A percentile compares a stretch with the other conserved stretches of the same genome.
Evolutionary conservation across 2,113 vertebrate species (phyloP).

Genomic region (western clawed frog (Xenopus tropicalis)): UCB_Xtro_10.0 CM004445.2:72378501-72379000

Average conservation of each 20-base stretch:
- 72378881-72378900: no score
- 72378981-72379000: no score
- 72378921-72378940: no score
- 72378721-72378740: background rate
- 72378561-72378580: conserved; percentile 1
- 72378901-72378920: no score
- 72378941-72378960: no score
- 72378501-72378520: conserved; percentile 61
- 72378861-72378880: no score
- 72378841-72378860: no score
- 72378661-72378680: background rate
- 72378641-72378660: background rate
- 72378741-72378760: background rate
- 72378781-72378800: no score
- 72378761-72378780: background rate
- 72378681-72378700: background rate
- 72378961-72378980: no score
- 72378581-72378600: background rate
- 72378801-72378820: no score
- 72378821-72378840: no score
- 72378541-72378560: conserved; percentile 42
- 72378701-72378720: background rate
- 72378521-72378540: conserved; percentile 52
- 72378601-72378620: background rate
- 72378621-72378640: background rate